Evolutionary conservation across 2,797 vertebrate species (phyloP).

Genomic region (Hybognathus amarus): DNA sequence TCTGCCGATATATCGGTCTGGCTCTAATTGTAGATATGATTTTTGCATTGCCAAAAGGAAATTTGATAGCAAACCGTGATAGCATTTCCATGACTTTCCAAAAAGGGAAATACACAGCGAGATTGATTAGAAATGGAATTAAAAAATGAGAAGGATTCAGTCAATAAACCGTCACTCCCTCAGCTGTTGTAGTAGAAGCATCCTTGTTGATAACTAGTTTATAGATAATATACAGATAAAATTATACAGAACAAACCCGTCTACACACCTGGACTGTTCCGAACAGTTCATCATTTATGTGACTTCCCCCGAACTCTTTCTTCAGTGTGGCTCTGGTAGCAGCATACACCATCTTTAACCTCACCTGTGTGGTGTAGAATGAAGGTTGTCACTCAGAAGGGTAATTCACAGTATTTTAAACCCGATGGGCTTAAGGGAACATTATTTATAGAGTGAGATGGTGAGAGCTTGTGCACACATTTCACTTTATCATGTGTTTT

Average conservation of each 20-base stretch:
- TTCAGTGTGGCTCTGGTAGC: constrained; percentile 97
- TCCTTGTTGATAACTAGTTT: neutral
- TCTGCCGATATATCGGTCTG: too few species aligned
- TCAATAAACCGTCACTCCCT: neutral
- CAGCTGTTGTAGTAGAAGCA: neutral
- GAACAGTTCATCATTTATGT: constrained; percentile 96
- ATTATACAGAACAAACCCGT: neutral
- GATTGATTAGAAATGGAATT: neutral
- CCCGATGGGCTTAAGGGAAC: neutral
- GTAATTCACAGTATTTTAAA: neutral
- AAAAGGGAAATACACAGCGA: neutral
- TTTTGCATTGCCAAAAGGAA: neutral
- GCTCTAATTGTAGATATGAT: neutral
- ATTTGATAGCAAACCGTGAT: neutral
- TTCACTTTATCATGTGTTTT: constrained; percentile 5
- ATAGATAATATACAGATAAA: neutral
- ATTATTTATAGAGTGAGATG: neutral
- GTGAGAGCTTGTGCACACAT: neutral
- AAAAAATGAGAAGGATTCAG: neutral
- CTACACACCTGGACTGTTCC: constrained; percentile 88
- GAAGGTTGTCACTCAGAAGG: constrained; percentile 8
- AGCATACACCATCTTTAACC: constrained; percentile 98
- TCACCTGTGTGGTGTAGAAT: constrained; percentile 78
- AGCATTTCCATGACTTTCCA: neutral
- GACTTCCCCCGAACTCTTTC: constrained; percentile 96